phyloP scores from a whole-genome alignment of 2,888 invertebrate species.

The Cyaniris semiargus region DNA sequence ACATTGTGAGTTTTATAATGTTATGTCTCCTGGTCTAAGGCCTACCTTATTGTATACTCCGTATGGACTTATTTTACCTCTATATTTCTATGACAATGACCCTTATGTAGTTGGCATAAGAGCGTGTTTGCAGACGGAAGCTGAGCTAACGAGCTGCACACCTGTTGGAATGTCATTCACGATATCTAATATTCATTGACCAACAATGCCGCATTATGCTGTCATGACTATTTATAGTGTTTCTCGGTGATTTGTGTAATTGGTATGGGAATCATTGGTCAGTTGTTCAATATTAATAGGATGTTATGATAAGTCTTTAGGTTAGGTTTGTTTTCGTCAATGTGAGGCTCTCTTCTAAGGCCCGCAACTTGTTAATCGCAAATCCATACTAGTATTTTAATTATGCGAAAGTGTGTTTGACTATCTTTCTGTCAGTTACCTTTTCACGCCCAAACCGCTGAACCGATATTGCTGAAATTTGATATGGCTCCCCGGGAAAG shows the following conservation, averaged over 20 bases:
- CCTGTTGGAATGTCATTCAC: constrained; percentile 29
- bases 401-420: no score
- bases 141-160: constrained; percentile 15
- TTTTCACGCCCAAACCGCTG: no score
- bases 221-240: background rate
- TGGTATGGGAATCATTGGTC: constrained; percentile 5
- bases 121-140: constrained; percentile 1
- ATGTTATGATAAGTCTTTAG: background rate
- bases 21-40: background rate
- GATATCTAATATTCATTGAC: constrained; percentile 25
- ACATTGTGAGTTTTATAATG: background rate
- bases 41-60: background rate
- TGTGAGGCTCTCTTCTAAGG: no score
- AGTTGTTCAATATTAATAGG: background rate
- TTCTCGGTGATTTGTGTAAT: constrained; percentile 8
- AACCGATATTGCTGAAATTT: no score
- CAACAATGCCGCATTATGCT: constrained; percentile 12
- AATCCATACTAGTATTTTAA: no score
- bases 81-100: background rate
- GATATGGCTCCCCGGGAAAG: no score
- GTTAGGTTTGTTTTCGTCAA: no score
- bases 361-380: no score
- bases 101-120: background rate
- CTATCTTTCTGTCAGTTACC: no score
- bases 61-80: background rate